Percentiles rank a stretch among this genome's conserved stretches.
Evolutionary conservation across 2,113 vertebrate genomes (phyloP).

Genomic region (Ranitomeya imitator): DNA sequence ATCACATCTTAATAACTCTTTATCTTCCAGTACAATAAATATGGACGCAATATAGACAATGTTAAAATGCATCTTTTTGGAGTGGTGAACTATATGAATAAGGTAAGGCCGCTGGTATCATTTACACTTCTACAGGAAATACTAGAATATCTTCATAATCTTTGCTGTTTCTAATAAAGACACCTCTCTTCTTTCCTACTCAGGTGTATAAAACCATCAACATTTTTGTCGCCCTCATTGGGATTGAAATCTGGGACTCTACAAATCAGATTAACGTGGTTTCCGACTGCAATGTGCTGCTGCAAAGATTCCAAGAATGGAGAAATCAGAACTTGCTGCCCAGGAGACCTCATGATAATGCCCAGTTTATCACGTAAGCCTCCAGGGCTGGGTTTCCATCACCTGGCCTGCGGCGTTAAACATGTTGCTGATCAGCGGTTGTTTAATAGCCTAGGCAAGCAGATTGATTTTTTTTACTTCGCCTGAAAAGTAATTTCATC

Average conservation of each 20-base stretch:
- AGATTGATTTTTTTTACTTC: no score
- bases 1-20: not conserved
- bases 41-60: conserved; percentile 63
- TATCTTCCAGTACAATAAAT: conserved; percentile 78
- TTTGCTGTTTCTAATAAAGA: no score
- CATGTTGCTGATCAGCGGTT: no score
- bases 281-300: conserved; percentile 64
- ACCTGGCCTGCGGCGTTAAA: no score
- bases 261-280: conserved; percentile 74
- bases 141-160: not conserved
- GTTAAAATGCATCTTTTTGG: conserved; percentile 81
- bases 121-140: not conserved
- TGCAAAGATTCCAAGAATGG: conserved; percentile 81
- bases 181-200: not conserved
- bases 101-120: conserved; percentile 6
- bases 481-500: no score
- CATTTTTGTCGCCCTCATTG: conserved; percentile 80
- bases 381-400: no score
- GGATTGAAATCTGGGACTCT: conserved; percentile 84
- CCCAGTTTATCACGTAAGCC: conserved; percentile 87
- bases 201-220: conserved; percentile 84
- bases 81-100: conserved; percentile 85
- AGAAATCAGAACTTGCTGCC: conserved; percentile 66
- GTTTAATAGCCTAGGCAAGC: no score
- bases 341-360: conserved; percentile 80